Conservation (phyloP, 2,797 vertebrate genomes). For the Lithobates pipiens region DNA sequence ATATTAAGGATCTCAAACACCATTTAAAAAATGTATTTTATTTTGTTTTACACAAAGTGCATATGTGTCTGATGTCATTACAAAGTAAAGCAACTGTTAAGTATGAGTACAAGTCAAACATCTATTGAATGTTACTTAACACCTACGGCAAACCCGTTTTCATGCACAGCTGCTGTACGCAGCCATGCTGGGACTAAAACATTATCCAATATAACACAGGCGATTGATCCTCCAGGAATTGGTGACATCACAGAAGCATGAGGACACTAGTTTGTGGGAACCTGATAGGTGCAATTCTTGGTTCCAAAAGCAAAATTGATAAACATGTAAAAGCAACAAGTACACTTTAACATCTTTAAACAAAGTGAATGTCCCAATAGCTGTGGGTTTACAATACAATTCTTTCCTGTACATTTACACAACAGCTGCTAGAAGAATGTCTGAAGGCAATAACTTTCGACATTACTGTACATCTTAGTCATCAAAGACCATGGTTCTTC, state of each 20-base stretch:
- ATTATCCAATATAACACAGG: background rate
- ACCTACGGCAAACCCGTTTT: background rate
- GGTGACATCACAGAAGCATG: too few relatives aligned
- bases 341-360: background rate
- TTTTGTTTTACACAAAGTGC: slow-evolving; percentile 53
- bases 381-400: background rate
- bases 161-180: background rate
- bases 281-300: too few relatives aligned
- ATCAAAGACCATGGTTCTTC: background rate
- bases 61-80: slow-evolving; percentile 22
- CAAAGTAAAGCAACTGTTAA: slow-evolving; percentile 9
- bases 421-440: background rate
- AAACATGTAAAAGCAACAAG: background rate
- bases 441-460: background rate
- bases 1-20: background rate
- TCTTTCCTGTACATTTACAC: too few relatives aligned
- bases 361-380: background rate
- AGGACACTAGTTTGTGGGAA: too few relatives aligned
- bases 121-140: background rate
- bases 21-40: slow-evolving; percentile 48
- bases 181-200: background rate
- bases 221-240: too few relatives aligned
- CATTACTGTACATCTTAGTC: background rate
- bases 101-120: background rate
- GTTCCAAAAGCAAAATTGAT: background rate